A percentile compares a stretch with the other conserved stretches of the same genome.
Evolutionary conservation across 37 sponge, comb jelly and placozoan genomes (phyloP).

Genomic region (Spongia lamella): DNA sequence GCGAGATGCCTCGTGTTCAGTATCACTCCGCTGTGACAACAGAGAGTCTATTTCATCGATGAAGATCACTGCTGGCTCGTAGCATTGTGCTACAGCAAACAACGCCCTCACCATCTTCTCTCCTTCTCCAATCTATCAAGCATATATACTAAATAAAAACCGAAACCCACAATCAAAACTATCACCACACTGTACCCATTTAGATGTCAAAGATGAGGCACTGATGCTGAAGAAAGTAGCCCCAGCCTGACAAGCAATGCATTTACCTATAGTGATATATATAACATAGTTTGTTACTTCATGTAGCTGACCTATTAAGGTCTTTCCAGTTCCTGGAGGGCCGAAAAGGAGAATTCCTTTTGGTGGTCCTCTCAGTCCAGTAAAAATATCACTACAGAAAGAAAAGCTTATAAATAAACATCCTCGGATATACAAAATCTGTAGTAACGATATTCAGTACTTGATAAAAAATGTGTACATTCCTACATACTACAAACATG

Average conservation of each 20-base stretch:
- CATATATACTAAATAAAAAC: neutral
- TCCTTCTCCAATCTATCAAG: constrained; percentile 89
- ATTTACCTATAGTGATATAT: constrained; percentile 64
- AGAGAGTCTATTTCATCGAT: constrained; percentile 99
- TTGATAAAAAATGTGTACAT: no score
- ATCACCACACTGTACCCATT: constrained; percentile 76
- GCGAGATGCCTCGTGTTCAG: constrained; percentile 94
- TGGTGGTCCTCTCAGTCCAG: constrained; percentile 96
- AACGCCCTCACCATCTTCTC: constrained; percentile 99
- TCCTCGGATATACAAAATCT: no score
- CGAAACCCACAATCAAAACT: neutral
- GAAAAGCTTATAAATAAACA: neutral
- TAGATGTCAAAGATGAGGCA: constrained; percentile 98
- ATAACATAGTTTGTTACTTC: neutral
- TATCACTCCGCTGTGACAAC: constrained; percentile 89
- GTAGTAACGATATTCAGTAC: no score
- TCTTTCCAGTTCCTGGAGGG: constrained; percentile 99
- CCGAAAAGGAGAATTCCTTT: constrained; percentile 98
- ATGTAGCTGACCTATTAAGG: constrained; percentile 80
- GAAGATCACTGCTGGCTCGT: constrained; percentile 98
- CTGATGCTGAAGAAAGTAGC: constrained; percentile 99
- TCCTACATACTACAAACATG: no score
- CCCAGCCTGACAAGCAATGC: constrained; percentile 91
- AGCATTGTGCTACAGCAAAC: constrained; percentile 92
- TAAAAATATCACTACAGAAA: constrained; percentile 86